Evolutionary conservation across 2,113 vertebrate genomes (phyloP).

Genomic region (Sturnus vulgaris): DNA sequence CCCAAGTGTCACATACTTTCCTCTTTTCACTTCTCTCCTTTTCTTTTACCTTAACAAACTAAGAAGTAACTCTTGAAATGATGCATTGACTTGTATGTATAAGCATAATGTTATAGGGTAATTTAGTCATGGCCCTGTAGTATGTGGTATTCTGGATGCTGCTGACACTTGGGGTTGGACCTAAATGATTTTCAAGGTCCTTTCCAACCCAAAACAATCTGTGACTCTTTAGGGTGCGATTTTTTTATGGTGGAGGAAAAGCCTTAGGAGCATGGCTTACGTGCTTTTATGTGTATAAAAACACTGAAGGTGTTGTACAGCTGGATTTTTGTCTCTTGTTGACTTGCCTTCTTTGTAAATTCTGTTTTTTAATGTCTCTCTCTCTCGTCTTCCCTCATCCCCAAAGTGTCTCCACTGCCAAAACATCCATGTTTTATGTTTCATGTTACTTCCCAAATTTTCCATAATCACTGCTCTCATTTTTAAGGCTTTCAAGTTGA

Average conservation of each 20-base stretch:
- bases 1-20: neutral
- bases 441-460: neutral
- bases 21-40: neutral
- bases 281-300: accelerated
- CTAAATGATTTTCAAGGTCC: neutral
- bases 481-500: neutral
- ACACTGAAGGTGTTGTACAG: neutral
- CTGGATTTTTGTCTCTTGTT: neutral
- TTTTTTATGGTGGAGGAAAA: neutral
- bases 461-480: neutral
- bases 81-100: neutral
- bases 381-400: neutral
- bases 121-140: neutral
- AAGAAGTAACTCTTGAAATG: neutral
- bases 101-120: neutral
- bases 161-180: neutral
- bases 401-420: neutral
- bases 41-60: neutral
- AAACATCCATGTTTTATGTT: neutral
- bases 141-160: neutral
- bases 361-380: neutral
- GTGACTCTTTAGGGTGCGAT: neutral
- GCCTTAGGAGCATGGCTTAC: neutral
- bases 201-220: neutral
- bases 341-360: neutral